Evolutionary conservation across 2,888 invertebrate species (phyloP).

Genomic region (Cepaea hortensis): DNA sequence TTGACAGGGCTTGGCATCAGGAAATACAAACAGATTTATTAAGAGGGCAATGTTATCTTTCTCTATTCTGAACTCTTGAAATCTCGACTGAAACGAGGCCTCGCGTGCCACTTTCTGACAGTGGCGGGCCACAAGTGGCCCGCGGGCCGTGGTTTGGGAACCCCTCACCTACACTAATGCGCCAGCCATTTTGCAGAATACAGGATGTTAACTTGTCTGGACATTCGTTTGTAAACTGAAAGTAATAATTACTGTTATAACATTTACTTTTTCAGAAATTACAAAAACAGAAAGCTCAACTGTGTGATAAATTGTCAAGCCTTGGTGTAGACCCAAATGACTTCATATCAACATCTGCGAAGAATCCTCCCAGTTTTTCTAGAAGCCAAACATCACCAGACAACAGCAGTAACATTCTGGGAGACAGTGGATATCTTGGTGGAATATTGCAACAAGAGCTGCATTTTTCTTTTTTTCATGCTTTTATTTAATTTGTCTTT

Average conservation of each 20-base stretch:
- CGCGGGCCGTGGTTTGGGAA: no score
- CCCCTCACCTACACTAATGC: no score
- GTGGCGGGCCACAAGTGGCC: no score
- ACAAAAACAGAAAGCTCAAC: slow-evolving; percentile 61
- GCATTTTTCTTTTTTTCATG: not conserved
- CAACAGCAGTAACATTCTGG: not conserved
- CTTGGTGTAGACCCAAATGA: slow-evolving; percentile 23
- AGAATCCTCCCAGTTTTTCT: not conserved
- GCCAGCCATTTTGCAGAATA: no score
- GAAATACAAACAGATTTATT: no score
- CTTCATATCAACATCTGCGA: not conserved
- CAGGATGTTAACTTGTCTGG: not conserved
- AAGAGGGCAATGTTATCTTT: no score
- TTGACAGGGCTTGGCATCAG: no score
- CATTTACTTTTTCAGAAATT: slow-evolving; percentile 53
- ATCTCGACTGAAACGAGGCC: no score
- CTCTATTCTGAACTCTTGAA: no score
- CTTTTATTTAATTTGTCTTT: not conserved
- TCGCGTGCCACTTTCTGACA: no score
- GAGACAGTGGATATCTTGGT: not conserved
- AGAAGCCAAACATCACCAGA: not conserved
- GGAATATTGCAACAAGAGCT: slow-evolving; percentile 51
- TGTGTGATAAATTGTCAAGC: slow-evolving; percentile 54
- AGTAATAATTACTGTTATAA: not conserved
- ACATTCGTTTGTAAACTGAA: not conserved